Percentiles rank a stretch among this genome's conserved stretches.
Evolutionary conservation across 2,113 vertebrate species (phyloP).

Genomic region (Diphyllodes magnificus): DNA sequence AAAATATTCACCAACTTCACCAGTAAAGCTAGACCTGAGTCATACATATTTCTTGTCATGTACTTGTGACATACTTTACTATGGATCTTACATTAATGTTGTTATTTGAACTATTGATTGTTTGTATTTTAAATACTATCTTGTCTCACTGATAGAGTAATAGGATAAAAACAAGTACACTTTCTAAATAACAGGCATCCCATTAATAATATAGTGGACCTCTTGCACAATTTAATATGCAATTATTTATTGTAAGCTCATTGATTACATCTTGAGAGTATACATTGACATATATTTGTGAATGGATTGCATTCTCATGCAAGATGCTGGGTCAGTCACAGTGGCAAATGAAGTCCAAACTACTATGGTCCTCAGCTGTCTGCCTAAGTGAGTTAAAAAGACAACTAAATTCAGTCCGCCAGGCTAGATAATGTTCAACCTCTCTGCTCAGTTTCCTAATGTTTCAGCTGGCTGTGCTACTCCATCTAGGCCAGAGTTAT

Average conservation of each 20-base stretch:
- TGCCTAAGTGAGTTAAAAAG: background rate
- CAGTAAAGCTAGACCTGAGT: background rate
- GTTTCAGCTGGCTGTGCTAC: background rate
- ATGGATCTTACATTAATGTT: background rate
- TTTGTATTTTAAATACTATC: background rate
- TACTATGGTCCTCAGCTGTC: background rate
- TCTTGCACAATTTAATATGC: background rate
- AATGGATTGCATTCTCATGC: background rate
- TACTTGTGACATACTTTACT: background rate
- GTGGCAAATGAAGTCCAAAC: background rate
- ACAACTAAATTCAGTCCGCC: background rate
- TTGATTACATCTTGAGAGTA: background rate
- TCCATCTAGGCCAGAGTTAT: background rate
- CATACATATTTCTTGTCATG: accelerated
- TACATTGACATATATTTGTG: background rate
- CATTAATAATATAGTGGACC: background rate
- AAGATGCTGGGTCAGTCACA: background rate
- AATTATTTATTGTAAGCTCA: background rate
- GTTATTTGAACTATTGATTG: background rate
- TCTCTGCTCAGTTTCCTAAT: background rate
- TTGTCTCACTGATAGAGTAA: background rate
- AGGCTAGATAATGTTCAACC: background rate
- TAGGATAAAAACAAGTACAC: background rate
- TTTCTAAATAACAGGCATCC: background rate
- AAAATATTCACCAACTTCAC: background rate